phyloP scores from a whole-genome alignment of 2,113 vertebrate genomes.

The Vulpes vulpes region DNA sequence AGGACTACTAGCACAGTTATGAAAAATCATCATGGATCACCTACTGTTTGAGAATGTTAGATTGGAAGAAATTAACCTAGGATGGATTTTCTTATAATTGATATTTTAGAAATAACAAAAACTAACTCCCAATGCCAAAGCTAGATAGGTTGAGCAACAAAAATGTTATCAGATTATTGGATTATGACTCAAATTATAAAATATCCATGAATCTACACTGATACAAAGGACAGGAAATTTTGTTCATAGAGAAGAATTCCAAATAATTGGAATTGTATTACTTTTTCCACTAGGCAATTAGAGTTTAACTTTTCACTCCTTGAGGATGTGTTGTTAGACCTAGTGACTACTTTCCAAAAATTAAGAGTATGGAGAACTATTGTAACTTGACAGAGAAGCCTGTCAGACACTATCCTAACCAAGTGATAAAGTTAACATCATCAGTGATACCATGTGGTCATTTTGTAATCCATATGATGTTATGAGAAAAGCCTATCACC shows the following conservation, averaged over 20 bases:
- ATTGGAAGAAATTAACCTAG: background rate
- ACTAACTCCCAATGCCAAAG: background rate
- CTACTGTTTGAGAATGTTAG: background rate
- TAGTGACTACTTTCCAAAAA: conserved; percentile 24
- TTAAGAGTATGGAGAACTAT: background rate
- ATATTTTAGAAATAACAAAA: conserved; percentile 39
- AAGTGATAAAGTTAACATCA: background rate
- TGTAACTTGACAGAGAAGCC: background rate
- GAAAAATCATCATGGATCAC: background rate
- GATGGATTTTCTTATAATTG: background rate
- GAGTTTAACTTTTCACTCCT: background rate
- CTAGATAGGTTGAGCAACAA: background rate
- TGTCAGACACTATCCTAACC: background rate
- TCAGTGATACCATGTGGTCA: background rate
- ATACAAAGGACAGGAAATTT: conserved; percentile 30
- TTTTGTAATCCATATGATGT: background rate
- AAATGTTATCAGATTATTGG: background rate
- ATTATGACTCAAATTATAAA: background rate
- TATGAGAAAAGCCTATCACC: background rate
- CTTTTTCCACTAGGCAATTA: background rate
- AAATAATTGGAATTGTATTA: conserved; percentile 6
- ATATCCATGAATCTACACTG: background rate
- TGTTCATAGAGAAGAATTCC: background rate
- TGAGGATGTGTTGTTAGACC: background rate
- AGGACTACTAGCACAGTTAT: background rate